These are phyloP conservation scores for Stenchaetothrips biformis DNA, from an alignment of 2,888 invertebrate genomes.

Conservation along the genomic window DNA sequence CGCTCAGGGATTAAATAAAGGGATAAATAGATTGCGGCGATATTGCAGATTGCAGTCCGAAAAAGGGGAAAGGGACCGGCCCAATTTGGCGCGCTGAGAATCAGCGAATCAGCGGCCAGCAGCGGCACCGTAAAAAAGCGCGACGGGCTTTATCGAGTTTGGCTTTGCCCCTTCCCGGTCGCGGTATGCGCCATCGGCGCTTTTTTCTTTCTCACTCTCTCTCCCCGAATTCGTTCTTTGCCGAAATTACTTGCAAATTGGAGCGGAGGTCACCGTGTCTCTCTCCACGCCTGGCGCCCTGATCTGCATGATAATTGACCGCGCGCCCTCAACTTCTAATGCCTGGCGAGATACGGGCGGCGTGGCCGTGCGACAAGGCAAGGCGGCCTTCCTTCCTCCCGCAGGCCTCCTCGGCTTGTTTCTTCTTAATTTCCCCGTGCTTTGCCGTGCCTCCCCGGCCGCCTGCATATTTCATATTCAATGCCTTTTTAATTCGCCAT, in stretches of 20 bases:
- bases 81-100: background rate
- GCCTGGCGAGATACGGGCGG: background rate
- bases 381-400: background rate
- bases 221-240: background rate
- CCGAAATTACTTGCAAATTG: constrained; percentile 13
- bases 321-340: background rate
- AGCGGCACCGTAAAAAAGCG: too few species aligned
- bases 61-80: too few species aligned
- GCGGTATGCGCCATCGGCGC: too few species aligned
- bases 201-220: too few species aligned
- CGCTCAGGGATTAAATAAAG: background rate
- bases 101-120: background rate
- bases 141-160: too few species aligned
- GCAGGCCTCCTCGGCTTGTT: background rate
- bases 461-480: constrained; percentile 25
- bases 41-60: background rate
- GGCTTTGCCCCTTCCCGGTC: too few species aligned
- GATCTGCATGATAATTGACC: constrained; percentile 24
- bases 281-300: background rate
- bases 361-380: background rate
- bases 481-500: constrained; percentile 23
- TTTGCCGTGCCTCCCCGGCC: background rate
- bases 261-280: constrained; percentile 1
- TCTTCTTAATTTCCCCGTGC: constrained; percentile 6
- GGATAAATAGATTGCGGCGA: too few species aligned